Base-by-base conservation (phyloP, 2,888 invertebrate genomes). In the Metacarcinus magister region DNA sequence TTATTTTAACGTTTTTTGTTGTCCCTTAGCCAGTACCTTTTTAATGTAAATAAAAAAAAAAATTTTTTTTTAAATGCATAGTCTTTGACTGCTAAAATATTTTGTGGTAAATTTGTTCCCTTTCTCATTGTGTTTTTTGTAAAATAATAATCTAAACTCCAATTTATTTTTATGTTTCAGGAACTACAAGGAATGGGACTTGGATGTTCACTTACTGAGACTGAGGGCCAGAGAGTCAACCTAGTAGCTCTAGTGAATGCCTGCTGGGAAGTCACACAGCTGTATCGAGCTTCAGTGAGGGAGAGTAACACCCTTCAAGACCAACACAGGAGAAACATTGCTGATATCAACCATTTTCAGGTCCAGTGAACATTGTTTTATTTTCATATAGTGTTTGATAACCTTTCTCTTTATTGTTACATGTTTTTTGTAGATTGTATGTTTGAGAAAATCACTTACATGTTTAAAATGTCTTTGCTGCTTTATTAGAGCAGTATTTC, bases 181-280 rank as follows among this genome's bases (percentile, higher is more conserved):
- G 96, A 96, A 87, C 95, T 96, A 16, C 96, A 96, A 43, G 95
- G 95, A 44, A 87, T 96, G 94, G 96, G 96, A 8, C 67, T 96
- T 13, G 94, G 93, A 48, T 94, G 96, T 87, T 90, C 93, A 43
- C 82, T 96, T 13, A 95, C 96, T 39, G 96, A 96, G 46, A 32
- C 95, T 4, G 95, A 92, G 75, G 93, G 96, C 32, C 94, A 96
- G 90, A 94, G 67, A 8, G 95, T 96, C 32, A 96, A 96, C 67
- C 54, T 96, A n/a, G 94, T 96, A 39, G 96, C 96, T 44, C 82
- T 96, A 32, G 89, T 96, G 39, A 96, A 96, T 94, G 93, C 96
- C 28, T 96, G 96, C 90, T 97, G 97, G 97, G 96, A 97, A 94
- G 93, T 96, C 10, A 94, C 95, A 7, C 97, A 96, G 90, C 96